Percentiles rank a stretch among this genome's conserved stretches.
Evolutionary conservation across 2,888 invertebrate species (phyloP).

Genomic region (Melanargia galathea): DNA sequence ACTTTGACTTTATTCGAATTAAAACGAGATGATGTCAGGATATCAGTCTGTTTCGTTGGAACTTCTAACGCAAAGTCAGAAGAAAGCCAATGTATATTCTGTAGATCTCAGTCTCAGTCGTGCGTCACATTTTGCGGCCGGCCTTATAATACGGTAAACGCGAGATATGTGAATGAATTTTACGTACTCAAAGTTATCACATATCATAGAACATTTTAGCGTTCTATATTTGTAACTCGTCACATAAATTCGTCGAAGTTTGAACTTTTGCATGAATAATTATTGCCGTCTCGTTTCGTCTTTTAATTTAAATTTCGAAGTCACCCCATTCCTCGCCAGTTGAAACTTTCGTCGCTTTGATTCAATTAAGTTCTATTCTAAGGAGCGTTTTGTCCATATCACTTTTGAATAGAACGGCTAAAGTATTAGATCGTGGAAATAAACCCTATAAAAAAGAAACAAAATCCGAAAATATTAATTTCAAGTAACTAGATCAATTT

Average conservation of each 20-base stretch:
- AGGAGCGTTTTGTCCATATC: not conserved
- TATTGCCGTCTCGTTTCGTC: constrained; percentile 35
- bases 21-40: too few species aligned
- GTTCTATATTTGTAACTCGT: constrained; percentile 13
- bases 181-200: too few species aligned
- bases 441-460: too few species aligned
- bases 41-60: too few species aligned
- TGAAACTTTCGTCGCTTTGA: constrained; percentile 27
- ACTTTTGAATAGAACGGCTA: not conserved
- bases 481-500: too few species aligned
- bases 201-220: too few species aligned
- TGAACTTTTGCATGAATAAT: constrained; percentile 39
- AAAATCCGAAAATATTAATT: too few species aligned
- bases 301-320: constrained; percentile 36
- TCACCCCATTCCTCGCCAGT: constrained; percentile 17
- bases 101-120: too few species aligned
- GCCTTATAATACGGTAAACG: not conserved
- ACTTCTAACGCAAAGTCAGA: too few species aligned
- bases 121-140: not conserved
- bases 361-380: constrained; percentile 19
- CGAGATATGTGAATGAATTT: not conserved
- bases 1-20: too few species aligned
- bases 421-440: not conserved
- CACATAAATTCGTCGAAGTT: constrained; percentile 35
- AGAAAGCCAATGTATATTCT: too few species aligned